Evolutionary conservation across 2,888 invertebrate species (phyloP).

Genomic region (Endotricha flammealis): DNA sequence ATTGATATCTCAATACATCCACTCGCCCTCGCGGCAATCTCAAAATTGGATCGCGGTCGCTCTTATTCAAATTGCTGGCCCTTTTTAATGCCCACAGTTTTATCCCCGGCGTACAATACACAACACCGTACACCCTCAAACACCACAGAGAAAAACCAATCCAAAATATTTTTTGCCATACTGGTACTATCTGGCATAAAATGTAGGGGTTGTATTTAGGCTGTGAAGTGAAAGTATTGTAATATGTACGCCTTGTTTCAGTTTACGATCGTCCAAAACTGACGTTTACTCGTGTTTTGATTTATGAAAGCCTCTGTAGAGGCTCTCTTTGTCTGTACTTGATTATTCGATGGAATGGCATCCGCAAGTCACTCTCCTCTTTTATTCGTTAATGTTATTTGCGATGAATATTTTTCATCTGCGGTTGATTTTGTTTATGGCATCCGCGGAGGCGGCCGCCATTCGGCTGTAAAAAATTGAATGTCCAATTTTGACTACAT

Average conservation of each 20-base stretch:
- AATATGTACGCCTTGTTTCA: constrained; percentile 20
- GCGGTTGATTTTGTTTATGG: constrained; percentile 43
- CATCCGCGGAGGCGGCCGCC: constrained; percentile 28
- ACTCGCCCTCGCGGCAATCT: constrained; percentile 31
- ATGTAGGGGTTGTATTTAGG: constrained; percentile 8
- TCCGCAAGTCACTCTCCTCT: constrained; percentile 25
- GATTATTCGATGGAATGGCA: constrained; percentile 40
- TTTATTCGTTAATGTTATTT: constrained; percentile 36
- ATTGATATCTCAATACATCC: constrained; percentile 1
- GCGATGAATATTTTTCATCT: constrained; percentile 33
- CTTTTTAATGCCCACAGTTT: constrained; percentile 42
- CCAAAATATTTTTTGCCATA: not conserved
- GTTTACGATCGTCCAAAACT: constrained; percentile 54
- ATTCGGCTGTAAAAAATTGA: constrained; percentile 38
- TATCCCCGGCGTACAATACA: constrained; percentile 25
- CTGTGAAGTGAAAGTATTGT: constrained; percentile 17
- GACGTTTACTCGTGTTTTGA: constrained; percentile 59
- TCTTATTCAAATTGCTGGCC: constrained; percentile 42
- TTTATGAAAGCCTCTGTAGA: constrained; percentile 42
- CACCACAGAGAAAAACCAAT: constrained; percentile 22
- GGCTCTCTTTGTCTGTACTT: constrained; percentile 40
- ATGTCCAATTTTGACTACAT: constrained; percentile 42
- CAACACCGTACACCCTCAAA: constrained; percentile 13
- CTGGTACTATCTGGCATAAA: not conserved
- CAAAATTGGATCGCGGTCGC: constrained; percentile 39